These are phyloP conservation scores for Notodonta ziczac DNA, from an alignment of 2,888 invertebrate species.

Conservation along the genomic window DNA sequence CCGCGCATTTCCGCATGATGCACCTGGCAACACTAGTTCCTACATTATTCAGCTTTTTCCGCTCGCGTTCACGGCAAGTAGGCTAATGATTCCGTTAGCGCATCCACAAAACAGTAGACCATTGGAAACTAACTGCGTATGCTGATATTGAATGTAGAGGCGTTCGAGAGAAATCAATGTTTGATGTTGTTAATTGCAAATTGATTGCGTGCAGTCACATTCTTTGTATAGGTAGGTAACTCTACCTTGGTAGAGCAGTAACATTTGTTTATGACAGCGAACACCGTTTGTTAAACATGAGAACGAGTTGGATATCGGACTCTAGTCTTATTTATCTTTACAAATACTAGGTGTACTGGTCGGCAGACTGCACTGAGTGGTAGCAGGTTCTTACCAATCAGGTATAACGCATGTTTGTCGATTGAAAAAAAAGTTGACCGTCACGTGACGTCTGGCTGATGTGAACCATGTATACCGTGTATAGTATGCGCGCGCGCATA, in stretches of 20 bases:
- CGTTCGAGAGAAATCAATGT: slow-evolving; percentile 44
- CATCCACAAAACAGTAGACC: slow-evolving; percentile 75
- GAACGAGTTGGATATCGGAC: too few relatives aligned
- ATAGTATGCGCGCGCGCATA: too few relatives aligned
- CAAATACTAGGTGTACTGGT: too few relatives aligned
- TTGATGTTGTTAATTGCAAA: slow-evolving; percentile 27
- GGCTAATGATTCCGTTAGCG: slow-evolving; percentile 82
- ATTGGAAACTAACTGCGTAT: slow-evolving; percentile 72
- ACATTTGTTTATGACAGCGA: slow-evolving; percentile 11
- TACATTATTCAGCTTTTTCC: slow-evolving; percentile 78
- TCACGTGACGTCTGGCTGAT: too few relatives aligned
- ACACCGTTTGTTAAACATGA: not conserved
- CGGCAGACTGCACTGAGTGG: too few relatives aligned
- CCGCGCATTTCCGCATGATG: not conserved
- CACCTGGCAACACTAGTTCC: slow-evolving; percentile 21
- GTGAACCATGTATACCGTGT: too few relatives aligned
- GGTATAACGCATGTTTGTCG: too few relatives aligned
- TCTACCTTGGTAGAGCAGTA: slow-evolving; percentile 4
- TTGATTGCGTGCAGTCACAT: slow-evolving; percentile 11
- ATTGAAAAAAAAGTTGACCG: too few relatives aligned
- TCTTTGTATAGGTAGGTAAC: not conserved
- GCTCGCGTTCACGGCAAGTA: slow-evolving; percentile 70
- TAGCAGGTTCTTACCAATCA: too few relatives aligned
- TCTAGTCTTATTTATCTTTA: too few relatives aligned
- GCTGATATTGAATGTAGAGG: slow-evolving; percentile 44